phyloP scores from a whole-genome alignment of 1,140 invertebrate genomes.

The Marisa cornuarietis region DNA sequence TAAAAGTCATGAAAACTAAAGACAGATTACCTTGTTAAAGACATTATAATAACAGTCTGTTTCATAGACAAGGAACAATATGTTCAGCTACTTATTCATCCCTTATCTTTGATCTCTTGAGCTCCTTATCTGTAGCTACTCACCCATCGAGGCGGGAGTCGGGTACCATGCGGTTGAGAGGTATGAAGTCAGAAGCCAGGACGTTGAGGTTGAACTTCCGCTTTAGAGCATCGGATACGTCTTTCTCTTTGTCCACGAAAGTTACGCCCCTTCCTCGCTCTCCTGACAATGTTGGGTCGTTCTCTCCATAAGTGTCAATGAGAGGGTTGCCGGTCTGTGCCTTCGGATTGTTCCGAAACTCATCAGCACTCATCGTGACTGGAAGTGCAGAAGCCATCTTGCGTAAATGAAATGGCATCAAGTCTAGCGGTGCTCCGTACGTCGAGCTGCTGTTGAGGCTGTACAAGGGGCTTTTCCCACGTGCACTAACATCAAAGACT shows the following conservation, averaged over 20 bases:
- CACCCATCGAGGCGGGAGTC: slow-evolving; percentile 47
- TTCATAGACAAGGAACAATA: no score
- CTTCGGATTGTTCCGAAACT: slow-evolving; percentile 32
- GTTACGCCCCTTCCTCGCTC: slow-evolving; percentile 45
- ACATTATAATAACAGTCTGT: no score
- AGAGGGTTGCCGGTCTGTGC: slow-evolving; percentile 36
- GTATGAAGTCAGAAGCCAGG: slow-evolving; percentile 48
- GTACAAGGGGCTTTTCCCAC: no score
- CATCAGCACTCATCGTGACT: slow-evolving; percentile 35
- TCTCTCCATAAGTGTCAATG: slow-evolving; percentile 43
- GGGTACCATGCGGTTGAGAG: slow-evolving; percentile 47
- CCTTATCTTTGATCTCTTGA: no score
- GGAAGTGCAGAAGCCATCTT: not conserved
- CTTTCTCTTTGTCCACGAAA: slow-evolving; percentile 37
- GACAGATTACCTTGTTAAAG: no score
- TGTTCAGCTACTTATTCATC: no score
- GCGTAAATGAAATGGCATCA: slow-evolving; percentile 5
- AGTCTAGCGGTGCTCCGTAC: slow-evolving; percentile 5
- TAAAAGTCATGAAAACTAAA: no score
- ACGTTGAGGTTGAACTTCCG: slow-evolving; percentile 43
- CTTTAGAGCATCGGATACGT: slow-evolving; percentile 16
- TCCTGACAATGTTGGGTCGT: slow-evolving; percentile 37
- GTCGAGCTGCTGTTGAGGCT: not conserved
- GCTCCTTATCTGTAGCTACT: slow-evolving; percentile 7
- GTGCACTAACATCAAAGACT: no score